Evolutionary conservation across 2,888 invertebrate species (phyloP), one percentile per base, ranked within the genome.

Genomic region (Catocala nupta): DNA sequence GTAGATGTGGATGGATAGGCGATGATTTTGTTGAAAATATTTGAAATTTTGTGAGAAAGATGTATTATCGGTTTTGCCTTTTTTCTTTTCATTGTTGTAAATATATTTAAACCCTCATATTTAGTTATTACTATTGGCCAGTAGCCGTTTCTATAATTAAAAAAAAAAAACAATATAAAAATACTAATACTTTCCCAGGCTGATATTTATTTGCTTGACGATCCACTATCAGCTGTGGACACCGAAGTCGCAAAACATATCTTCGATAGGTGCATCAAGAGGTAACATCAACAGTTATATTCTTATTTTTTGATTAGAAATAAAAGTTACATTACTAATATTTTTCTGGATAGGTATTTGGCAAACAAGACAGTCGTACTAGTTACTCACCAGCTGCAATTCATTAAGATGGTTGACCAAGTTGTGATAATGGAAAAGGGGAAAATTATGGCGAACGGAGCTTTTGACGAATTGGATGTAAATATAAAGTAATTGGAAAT

Each of bases 311-410:
- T 25, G n/a, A n/a, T 1, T n/a, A 36, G 6, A 16, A 36, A 0
- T 42, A 11, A 9, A 33, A 13, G 10, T 5, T 34, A 16, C 12
- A 45, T 3, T 25, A 25, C 4, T 25, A 25, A 25, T 25, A 25
- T 3, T 12, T 47, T 51, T 65, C 33, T 57, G 42, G 36, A 59
- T 68, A 94, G 93, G 68, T 92, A 94, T 76, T 87, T 98, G 60
- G 93, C 93, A 48, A 94, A 95, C n/a, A 96, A 97, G 84, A 96
- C 97, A 8, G 95, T 96, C 0, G 94, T 98, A 53, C 89, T 98
- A 59, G 96, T 97, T 5, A 98, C 98, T 0, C 98, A 98, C 91
- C 98, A 98, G 84, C 88, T 98, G 55, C 98, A 98, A 84, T 97
- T 97, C 75, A 90, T 97, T 8, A 96, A 96, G 76, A 92, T 95